Conservation (phyloP, 2,113 vertebrate species). For the Equus przewalskii region DNA sequence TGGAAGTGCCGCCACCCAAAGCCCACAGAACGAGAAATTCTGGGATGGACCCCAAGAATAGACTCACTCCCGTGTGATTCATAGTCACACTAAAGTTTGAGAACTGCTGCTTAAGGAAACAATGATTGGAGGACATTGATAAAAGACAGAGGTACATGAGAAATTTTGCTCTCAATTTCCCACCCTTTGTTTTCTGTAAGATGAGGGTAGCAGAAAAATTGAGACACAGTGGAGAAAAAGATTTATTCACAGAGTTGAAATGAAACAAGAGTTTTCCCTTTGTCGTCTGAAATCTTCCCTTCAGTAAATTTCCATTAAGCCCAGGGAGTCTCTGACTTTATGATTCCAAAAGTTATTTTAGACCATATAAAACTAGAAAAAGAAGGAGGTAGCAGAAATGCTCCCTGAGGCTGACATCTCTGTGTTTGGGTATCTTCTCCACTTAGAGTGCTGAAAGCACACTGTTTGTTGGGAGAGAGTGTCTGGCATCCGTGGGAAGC, state of each 20-base stretch:
- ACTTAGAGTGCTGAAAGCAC: constrained; percentile 87
- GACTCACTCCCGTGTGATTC: not conserved
- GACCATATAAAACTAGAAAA: constrained; percentile 40
- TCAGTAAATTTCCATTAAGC: constrained; percentile 53
- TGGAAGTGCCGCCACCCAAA: not conserved
- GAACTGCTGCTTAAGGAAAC: not conserved
- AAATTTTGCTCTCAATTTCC: constrained; percentile 30
- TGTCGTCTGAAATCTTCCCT: not conserved
- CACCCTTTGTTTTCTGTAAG: constrained; percentile 23
- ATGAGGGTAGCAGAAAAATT: not conserved
- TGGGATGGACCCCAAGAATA: not conserved
- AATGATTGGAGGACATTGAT: not conserved
- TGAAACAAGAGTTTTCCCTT: not conserved
- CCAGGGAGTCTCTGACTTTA: not conserved
- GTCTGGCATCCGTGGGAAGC: constrained; percentile 90
- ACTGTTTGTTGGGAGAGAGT: constrained; percentile 90
- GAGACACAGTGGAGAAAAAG: not conserved
- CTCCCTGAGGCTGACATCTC: not conserved
- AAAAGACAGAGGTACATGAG: not conserved
- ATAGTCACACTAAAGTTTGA: not conserved
- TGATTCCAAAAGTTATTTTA: constrained; percentile 41
- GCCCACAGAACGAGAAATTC: not conserved
- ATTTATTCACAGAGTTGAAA: constrained; percentile 58
- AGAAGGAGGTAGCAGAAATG: not conserved
- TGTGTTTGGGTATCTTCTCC: not conserved